Conservation (phyloP, 2,888 invertebrate species). For the Cerastis leucographa region DNA sequence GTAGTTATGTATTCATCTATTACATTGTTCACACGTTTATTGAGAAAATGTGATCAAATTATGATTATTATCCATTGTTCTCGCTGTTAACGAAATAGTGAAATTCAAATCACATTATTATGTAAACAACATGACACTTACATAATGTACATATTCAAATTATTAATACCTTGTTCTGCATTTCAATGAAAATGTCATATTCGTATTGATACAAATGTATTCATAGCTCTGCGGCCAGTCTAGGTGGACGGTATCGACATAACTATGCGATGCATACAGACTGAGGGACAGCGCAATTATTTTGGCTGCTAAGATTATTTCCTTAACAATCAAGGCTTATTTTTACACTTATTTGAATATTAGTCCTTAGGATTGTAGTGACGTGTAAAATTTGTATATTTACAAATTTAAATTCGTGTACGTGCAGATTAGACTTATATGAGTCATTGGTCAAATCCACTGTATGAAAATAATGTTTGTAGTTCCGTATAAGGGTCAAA, state of each 20-base stretch:
- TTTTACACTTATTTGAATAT: neutral
- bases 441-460: neutral
- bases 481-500: neutral
- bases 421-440: neutral
- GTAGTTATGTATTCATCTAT: neutral
- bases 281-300: slow-evolving; percentile 20
- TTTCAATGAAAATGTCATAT: slow-evolving; percentile 44
- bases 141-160: slow-evolving; percentile 22
- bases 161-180: slow-evolving; percentile 49
- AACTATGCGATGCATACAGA: slow-evolving; percentile 19
- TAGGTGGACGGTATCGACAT: slow-evolving; percentile 38
- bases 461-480: neutral
- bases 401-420: neutral
- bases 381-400: neutral
- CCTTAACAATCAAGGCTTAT: neutral
- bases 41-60: neutral
- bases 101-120: neutral
- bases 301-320: slow-evolving; percentile 30
- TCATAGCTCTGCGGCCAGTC: slow-evolving; percentile 39
- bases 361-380: neutral
- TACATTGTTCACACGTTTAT: neutral
- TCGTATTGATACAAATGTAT: slow-evolving; percentile 41
- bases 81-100: neutral
- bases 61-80: neutral
- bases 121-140: slow-evolving; percentile 11